Evolutionary conservation across 35 echinoderm and acorn worm genomes (phyloP).

Genomic region (Antedon bifida): DNA sequence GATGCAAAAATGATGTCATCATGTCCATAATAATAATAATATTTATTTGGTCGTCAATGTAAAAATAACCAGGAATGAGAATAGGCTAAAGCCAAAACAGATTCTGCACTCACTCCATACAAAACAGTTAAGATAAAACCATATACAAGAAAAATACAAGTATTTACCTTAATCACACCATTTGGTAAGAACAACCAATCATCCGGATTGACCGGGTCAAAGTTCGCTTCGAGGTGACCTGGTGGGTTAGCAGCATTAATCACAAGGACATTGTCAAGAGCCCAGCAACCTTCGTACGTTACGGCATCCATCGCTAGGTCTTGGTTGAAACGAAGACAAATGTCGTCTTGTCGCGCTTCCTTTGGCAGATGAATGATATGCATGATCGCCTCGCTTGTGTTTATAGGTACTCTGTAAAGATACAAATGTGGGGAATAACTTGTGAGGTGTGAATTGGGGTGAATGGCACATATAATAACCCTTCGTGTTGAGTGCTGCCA

Average conservation of each 20-base stretch:
- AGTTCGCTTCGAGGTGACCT: constrained; percentile 41
- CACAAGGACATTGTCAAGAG: constrained; percentile 72
- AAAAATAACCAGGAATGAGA: too few relatives aligned
- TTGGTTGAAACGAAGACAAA: constrained; percentile 65
- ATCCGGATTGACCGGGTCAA: constrained; percentile 62
- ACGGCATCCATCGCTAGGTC: constrained; percentile 70
- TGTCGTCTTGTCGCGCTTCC: constrained; percentile 50
- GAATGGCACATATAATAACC: too few relatives aligned
- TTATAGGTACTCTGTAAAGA: constrained; percentile 39
- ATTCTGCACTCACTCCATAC: too few relatives aligned
- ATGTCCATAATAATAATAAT: too few relatives aligned
- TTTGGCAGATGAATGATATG: constrained; percentile 84
- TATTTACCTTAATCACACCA: constrained; percentile 57
- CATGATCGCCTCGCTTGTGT: constrained; percentile 23
- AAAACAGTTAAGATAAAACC: too few relatives aligned
- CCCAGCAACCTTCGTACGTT: constrained; percentile 69
- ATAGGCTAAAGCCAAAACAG: too few relatives aligned
- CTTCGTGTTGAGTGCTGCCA: too few relatives aligned
- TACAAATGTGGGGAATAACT: background rate
- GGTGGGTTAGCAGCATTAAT: constrained; percentile 56
- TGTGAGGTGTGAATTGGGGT: too few relatives aligned
- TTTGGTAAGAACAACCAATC: constrained; percentile 87
- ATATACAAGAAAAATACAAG: too few relatives aligned
- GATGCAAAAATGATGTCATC: too few relatives aligned
- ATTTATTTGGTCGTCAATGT: too few relatives aligned